Evolutionary conservation across 1,140 invertebrate genomes (phyloP).

Genomic region (Temnothorax curvispinosus): DNA sequence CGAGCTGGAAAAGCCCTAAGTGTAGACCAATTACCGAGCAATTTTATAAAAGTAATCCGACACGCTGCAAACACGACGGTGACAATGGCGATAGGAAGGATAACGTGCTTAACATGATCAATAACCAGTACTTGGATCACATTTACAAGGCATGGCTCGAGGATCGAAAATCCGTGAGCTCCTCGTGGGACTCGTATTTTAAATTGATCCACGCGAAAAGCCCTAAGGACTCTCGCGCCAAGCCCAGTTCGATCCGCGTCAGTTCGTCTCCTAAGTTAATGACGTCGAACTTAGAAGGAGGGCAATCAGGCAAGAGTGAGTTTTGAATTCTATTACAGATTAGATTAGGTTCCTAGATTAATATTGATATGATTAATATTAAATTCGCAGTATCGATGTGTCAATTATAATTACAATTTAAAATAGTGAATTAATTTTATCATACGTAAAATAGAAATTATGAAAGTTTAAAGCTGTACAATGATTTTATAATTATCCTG

Average conservation of each 20-base stretch:
- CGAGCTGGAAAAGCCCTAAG: not conserved
- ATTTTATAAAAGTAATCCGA: not conserved
- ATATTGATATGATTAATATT: not conserved
- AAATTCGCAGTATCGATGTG: not conserved
- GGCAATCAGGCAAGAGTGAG: slow-evolving; percentile 23
- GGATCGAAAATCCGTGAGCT: slow-evolving; percentile 70
- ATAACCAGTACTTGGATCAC: slow-evolving; percentile 76
- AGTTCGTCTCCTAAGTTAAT: not conserved
- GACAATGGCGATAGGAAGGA: not conserved
- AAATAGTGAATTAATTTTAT: not conserved
- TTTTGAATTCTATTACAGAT: not conserved
- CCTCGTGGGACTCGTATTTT: slow-evolving; percentile 85
- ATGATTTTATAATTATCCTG: not conserved
- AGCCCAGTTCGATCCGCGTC: not conserved
- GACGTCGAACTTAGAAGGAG: not conserved
- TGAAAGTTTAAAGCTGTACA: not conserved
- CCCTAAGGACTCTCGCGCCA: not conserved
- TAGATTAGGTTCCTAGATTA: not conserved
- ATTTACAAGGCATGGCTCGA: slow-evolving; percentile 74
- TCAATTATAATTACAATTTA: slow-evolving; percentile 2
- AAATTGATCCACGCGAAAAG: slow-evolving; percentile 68
- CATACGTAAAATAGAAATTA: not conserved
- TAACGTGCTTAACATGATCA: slow-evolving; percentile 68
- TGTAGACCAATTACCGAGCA: not conserved
- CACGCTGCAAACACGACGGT: slow-evolving; percentile 44